Evolutionary conservation across 2,113 vertebrate species (phyloP), one percentile per base, ranked within the genome.

Genomic region (Ceyx melanurus): DNA sequence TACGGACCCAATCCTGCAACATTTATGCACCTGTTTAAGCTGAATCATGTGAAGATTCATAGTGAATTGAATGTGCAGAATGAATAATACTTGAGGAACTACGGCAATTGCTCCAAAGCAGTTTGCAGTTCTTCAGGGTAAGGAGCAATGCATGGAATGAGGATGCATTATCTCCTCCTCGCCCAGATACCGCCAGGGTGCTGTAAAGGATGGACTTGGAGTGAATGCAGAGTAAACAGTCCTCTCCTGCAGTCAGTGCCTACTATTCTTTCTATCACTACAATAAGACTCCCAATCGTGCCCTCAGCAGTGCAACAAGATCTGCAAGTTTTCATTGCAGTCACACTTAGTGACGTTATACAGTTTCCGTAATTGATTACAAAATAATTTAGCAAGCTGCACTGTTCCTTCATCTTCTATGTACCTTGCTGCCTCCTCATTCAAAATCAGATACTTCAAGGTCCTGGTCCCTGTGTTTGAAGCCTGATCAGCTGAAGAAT

Each of bases 11-110:
- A 83, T 93, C 95, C 94, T 83, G 87, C 45, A 89, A 91, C 94
- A 75, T 82, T 96, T 94, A 87, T 71, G 87, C 84, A 96, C 91
- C 89, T 96, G 95, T 67, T 96, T 88, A 93, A 94, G 87, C 88
- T 92, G 87, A 93, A 93, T 93, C 91, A 64, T 89, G 78, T 43
- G 74, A 91, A 67, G 72, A 77, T 76, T 82, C 75, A 29, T 15
- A 76, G 93, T 1, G 9, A 75, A 82, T 46, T 56, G 85, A 67
- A 92, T 57, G 68, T 60, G 57, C 65, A 82, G 72, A 76, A 91
- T 54, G 75, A 74, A 68, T 91, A 89, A 77, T 48, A 33, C 61
- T 74, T 78, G 72, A 93, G 60, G 64, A 87, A 86, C 91, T 82
- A 64, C 3, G 10, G 67, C 60, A 78, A 75, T 88, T 77, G 46